A percentile compares a stretch with the other conserved stretches of the same genome.
phyloP scores from a whole-genome alignment of 1,140 invertebrate genomes.

The Drosophila nebulosa region DNA sequence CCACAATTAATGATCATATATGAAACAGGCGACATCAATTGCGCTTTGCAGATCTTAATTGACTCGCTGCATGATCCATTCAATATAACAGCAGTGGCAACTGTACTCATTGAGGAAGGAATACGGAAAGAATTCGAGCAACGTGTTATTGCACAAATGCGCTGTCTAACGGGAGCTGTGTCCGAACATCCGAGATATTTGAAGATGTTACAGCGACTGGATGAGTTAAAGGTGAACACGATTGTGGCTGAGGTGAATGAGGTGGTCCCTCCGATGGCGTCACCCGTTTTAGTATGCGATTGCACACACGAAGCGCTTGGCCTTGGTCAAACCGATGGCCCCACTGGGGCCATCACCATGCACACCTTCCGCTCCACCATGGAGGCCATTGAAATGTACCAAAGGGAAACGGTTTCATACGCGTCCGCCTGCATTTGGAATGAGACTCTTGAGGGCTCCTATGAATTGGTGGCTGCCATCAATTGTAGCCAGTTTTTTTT shows the following conservation, averaged over 20 bases:
- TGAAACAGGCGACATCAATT: conserved; percentile 50
- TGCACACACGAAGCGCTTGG: conserved; percentile 34
- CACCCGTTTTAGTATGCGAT: conserved; percentile 45
- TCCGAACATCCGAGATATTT: conserved; percentile 8
- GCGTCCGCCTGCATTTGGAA: conserved; percentile 51
- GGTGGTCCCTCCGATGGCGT: not conserved
- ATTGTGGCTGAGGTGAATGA: conserved; percentile 11
- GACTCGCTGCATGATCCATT: conserved; percentile 52
- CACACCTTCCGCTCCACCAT: conserved; percentile 38
- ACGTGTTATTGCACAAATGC: conserved; percentile 23
- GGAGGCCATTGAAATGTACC: conserved; percentile 41
- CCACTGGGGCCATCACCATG: conserved; percentile 42
- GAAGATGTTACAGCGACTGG: not conserved
- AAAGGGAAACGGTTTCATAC: conserved; percentile 26
- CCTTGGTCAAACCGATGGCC: not conserved
- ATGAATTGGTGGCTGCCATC: conserved; percentile 51
- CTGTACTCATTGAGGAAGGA: conserved; percentile 51
- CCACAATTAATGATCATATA: conserved; percentile 60
- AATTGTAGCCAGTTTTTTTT: conserved; percentile 35
- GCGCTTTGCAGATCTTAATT: conserved; percentile 45
- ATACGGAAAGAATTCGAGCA: conserved; percentile 30
- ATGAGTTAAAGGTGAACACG: conserved; percentile 19
- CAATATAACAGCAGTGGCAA: conserved; percentile 14
- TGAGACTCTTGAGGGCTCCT: conserved; percentile 44
- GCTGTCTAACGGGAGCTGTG: not conserved